phyloP scores from a whole-genome alignment of 2,888 invertebrate genomes.

The Melieria picta region DNA sequence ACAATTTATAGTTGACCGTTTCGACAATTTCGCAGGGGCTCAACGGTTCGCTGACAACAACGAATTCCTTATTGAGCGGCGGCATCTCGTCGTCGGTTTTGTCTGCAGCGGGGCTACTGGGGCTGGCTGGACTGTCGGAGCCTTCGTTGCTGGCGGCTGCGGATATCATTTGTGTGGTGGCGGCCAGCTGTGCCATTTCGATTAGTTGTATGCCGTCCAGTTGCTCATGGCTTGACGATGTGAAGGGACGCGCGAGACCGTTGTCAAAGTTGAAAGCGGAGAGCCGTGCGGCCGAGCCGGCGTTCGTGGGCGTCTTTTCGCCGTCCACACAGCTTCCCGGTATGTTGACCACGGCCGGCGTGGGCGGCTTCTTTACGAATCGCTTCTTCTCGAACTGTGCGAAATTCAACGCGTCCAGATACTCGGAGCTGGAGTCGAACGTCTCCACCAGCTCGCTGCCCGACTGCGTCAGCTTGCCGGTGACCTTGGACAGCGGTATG shows the following conservation, averaged over 20 bases:
- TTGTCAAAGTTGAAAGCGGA: constrained; percentile 56
- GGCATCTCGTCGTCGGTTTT: background rate
- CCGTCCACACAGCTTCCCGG: constrained; percentile 47
- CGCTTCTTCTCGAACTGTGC: constrained; percentile 42
- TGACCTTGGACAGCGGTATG: constrained; percentile 62
- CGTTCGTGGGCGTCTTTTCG: constrained; percentile 60
- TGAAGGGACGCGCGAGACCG: constrained; percentile 45
- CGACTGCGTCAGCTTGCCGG: constrained; percentile 62
- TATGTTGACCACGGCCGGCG: constrained; percentile 36
- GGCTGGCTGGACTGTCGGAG: background rate
- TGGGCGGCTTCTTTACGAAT: constrained; percentile 36
- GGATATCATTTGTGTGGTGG: constrained; percentile 34
- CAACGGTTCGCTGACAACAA: constrained; percentile 52
- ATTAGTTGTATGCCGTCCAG: constrained; percentile 50
- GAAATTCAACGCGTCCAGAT: constrained; percentile 47
- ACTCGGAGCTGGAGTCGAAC: constrained; percentile 55
- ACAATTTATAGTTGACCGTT: constrained; percentile 52
- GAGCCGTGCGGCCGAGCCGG: constrained; percentile 49
- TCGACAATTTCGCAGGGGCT: constrained; percentile 52
- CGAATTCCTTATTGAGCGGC: constrained; percentile 48
- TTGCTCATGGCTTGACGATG: constrained; percentile 35
- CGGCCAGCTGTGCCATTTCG: constrained; percentile 52
- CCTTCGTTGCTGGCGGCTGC: constrained; percentile 38
- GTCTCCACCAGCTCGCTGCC: constrained; percentile 63
- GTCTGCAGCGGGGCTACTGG: too few relatives aligned